Conservation (phyloP, 2,888 invertebrate genomes). For the Smittia aterrima region DNA sequence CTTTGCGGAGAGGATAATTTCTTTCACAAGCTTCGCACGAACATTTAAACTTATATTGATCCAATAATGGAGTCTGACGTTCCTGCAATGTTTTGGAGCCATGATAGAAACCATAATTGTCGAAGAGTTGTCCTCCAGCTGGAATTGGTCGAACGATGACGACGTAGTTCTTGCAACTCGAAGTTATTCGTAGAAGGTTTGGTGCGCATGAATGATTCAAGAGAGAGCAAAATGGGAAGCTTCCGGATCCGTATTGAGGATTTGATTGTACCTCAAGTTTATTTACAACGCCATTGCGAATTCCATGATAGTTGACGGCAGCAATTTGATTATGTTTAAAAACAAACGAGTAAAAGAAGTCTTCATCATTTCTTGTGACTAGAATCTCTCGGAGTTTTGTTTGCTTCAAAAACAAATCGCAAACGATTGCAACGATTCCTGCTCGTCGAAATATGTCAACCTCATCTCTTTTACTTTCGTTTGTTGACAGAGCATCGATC, state of each 20-base stretch:
- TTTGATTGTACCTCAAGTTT: not conserved
- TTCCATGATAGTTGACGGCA: constrained; percentile 27
- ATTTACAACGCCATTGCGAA: not conserved
- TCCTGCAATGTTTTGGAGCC: constrained; percentile 60
- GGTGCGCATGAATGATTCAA: too few species aligned
- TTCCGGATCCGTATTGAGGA: constrained; percentile 57
- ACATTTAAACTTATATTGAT: constrained; percentile 80
- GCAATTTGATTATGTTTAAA: too few species aligned
- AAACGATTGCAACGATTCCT: constrained; percentile 62
- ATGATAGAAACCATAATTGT: constrained; percentile 79
- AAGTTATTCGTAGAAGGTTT: too few species aligned
- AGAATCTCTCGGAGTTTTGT: constrained; percentile 56
- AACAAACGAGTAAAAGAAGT: too few species aligned
- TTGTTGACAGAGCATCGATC: too few species aligned
- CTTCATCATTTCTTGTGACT: constrained; percentile 49
- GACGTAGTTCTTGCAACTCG: too few species aligned
- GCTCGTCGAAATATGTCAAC: constrained; percentile 73
- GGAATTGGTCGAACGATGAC: too few species aligned
- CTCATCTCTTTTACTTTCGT: constrained; percentile 64
- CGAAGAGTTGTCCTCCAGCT: constrained; percentile 70
- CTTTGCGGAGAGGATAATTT: too few species aligned
- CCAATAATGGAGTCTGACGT: constrained; percentile 61
- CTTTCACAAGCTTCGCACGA: constrained; percentile 71
- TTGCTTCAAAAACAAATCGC: constrained; percentile 60
- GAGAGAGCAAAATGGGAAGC: constrained; percentile 77